A percentile compares a stretch with the other conserved stretches of the same genome.
Conservation (phyloP, 2,888 invertebrate genomes). For the Dasysyrphus albostriatus region DNA sequence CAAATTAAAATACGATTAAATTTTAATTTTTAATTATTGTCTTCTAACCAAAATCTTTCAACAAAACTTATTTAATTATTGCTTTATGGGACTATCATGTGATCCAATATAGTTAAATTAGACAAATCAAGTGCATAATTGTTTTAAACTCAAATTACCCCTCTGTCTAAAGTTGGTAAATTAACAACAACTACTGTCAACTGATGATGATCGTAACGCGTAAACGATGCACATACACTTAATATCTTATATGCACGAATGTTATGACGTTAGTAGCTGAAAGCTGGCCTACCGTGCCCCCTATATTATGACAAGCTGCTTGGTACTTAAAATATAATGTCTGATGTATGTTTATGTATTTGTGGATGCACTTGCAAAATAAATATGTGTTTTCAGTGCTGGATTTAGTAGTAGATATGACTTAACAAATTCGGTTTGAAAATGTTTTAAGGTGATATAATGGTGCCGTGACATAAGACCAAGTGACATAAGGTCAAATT, state of each 20-base stretch:
- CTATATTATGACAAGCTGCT: slow-evolving; percentile 6
- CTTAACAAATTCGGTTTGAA: no score
- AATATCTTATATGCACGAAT: slow-evolving; percentile 3
- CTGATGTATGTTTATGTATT: neutral
- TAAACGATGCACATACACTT: neutral
- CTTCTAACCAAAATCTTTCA: neutral
- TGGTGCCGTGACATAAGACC: no score
- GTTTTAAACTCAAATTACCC: slow-evolving; percentile 58
- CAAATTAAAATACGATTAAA: neutral
- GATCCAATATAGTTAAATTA: slow-evolving; percentile 36
- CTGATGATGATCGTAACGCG: slow-evolving; percentile 1
- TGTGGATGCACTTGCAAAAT: neutral
- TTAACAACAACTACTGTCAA: neutral
- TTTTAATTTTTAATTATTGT: neutral
- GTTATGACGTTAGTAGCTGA: slow-evolving; percentile 27
- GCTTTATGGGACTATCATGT: slow-evolving; percentile 30
- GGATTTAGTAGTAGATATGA: neutral
- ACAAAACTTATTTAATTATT: slow-evolving; percentile 42
- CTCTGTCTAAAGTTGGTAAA: neutral
- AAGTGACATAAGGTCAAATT: no score
- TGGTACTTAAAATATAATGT: neutral
- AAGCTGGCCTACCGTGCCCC: slow-evolving; percentile 17
- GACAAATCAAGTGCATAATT: slow-evolving; percentile 56
- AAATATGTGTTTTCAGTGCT: neutral
- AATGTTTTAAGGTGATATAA: no score